Evolutionary conservation across 2,113 vertebrate genomes (phyloP).

Genomic region (Prionailurus bengalensis): DNA sequence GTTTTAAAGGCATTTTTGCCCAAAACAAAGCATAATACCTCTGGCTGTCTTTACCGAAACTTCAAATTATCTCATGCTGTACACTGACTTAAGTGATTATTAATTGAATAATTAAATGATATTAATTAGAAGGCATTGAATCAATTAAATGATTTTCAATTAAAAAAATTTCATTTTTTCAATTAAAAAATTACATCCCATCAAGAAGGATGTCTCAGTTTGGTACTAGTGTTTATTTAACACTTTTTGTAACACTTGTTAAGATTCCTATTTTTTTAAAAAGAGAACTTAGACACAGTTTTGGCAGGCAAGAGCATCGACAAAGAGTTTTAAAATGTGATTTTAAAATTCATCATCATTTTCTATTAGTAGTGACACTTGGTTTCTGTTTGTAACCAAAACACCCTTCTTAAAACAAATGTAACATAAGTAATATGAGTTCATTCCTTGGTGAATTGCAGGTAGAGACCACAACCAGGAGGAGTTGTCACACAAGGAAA

Average conservation of each 20-base stretch:
- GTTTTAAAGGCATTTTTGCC: background rate
- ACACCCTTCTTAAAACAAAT: background rate
- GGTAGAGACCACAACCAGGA: background rate
- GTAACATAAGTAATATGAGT: background rate
- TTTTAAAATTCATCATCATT: background rate
- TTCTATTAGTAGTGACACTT: background rate
- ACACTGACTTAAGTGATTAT: background rate
- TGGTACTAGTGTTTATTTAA: background rate
- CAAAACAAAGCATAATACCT: background rate
- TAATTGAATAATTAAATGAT: background rate
- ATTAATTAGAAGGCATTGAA: background rate
- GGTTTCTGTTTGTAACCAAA: background rate
- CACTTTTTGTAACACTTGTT: background rate
- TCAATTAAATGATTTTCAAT: background rate
- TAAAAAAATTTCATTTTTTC: background rate
- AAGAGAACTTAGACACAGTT: background rate
- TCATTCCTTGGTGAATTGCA: background rate
- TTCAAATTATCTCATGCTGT: slow-evolving; percentile 24
- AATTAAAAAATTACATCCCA: background rate
- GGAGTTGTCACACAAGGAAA: background rate
- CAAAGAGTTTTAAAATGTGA: background rate
- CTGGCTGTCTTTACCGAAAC: background rate
- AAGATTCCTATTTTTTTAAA: background rate
- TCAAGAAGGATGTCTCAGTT: background rate
- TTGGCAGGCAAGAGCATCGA: background rate